Evolutionary conservation across 2,888 invertebrate genomes (phyloP).

Genomic region (Adelognathus sp.): DNA sequence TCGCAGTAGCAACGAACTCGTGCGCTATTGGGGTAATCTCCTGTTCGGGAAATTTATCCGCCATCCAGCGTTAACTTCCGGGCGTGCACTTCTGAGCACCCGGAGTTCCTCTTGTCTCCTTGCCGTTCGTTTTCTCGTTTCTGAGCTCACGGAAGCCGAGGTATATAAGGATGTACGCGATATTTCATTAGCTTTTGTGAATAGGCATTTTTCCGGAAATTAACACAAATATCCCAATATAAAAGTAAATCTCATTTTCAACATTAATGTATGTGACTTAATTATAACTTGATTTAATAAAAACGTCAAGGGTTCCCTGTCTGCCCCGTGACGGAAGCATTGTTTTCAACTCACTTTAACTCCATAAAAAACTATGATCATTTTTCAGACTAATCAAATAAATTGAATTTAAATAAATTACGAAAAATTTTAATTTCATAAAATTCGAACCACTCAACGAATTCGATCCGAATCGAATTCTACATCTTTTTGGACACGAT

Average conservation of each 20-base stretch:
- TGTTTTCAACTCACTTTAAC: too few relatives aligned
- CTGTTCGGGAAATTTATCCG: constrained; percentile 77
- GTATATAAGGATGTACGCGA: background rate
- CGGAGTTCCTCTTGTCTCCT: constrained; percentile 16
- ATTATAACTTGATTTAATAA: too few relatives aligned
- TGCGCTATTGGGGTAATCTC: constrained; percentile 73
- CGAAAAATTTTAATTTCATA: too few relatives aligned
- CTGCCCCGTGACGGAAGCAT: too few relatives aligned
- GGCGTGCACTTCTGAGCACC: constrained; percentile 63
- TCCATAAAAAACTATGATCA: too few relatives aligned
- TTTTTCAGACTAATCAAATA: too few relatives aligned
- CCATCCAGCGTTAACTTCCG: constrained; percentile 71
- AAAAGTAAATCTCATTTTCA: background rate
- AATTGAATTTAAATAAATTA: too few relatives aligned
- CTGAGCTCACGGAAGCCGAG: background rate
- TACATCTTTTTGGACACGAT: too few relatives aligned
- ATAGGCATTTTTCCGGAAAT: constrained; percentile 66
- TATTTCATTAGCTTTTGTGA: background rate
- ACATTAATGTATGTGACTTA: background rate
- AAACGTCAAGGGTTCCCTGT: too few relatives aligned
- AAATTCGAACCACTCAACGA: too few relatives aligned
- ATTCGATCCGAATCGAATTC: too few relatives aligned
- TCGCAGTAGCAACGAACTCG: background rate
- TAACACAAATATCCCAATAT: constrained; percentile 50
- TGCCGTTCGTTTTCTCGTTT: constrained; percentile 34